Evolutionary conservation across 2,888 invertebrate species (phyloP).

Genomic region (Antheraea assamensis): DNA sequence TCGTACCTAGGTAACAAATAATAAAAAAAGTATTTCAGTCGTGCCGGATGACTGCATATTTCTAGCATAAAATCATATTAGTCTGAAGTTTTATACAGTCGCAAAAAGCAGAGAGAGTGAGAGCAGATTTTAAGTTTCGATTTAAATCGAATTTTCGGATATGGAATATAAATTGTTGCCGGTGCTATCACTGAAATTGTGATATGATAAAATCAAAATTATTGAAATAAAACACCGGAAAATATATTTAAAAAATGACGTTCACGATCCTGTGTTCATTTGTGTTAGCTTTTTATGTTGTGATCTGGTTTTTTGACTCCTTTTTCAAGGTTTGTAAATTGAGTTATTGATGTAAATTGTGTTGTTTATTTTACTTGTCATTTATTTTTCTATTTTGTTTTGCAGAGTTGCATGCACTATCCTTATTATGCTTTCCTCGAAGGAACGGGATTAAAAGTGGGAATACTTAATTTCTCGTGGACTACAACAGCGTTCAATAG

Average conservation of each 20-base stretch:
- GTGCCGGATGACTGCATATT: neutral
- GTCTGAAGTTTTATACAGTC: neutral
- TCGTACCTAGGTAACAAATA: too few species aligned
- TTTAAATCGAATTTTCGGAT: neutral
- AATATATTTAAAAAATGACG: conserved; percentile 81
- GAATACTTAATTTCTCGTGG: conserved; percentile 89
- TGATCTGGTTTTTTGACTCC: conserved; percentile 90
- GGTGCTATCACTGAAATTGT: neutral
- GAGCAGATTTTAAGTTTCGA: neutral
- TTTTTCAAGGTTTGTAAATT: conserved; percentile 91
- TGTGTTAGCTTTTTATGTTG: conserved; percentile 84
- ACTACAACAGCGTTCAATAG: conserved; percentile 90
- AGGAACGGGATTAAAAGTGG: conserved; percentile 88
- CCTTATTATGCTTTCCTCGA: conserved; percentile 90
- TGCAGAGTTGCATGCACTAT: conserved; percentile 91
- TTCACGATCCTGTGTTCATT: conserved; percentile 83
- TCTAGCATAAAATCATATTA: neutral
- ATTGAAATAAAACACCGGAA: neutral
- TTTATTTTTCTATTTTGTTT: conserved; percentile 24
- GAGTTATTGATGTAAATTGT: neutral
- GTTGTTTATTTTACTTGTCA: neutral
- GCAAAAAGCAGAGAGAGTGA: neutral
- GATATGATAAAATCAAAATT: neutral
- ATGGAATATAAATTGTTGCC: neutral
- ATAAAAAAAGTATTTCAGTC: too few species aligned